Conservation (phyloP, 2,113 vertebrate species). For the Ictalurus furcatus region DNA sequence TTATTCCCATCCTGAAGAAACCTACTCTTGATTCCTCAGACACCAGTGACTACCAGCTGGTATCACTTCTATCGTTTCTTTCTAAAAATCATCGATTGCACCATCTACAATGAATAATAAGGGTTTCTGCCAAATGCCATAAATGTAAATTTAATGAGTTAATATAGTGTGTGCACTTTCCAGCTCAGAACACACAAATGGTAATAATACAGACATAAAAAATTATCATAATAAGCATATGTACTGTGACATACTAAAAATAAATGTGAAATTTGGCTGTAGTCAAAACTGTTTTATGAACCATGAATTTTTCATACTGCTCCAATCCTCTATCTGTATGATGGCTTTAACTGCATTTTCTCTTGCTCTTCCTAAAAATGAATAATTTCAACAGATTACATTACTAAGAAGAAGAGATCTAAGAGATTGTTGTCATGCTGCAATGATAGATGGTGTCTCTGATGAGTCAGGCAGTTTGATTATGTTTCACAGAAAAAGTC, state of each 20-base stretch:
- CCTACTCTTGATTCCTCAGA: too few species aligned
- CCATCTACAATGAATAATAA: too few species aligned
- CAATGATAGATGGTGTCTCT: conserved; percentile 27
- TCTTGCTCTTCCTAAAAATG: neutral
- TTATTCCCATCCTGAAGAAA: too few species aligned
- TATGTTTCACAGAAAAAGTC: conserved; percentile 17
- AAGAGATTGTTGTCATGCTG: neutral
- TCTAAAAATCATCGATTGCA: too few species aligned
- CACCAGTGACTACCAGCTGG: too few species aligned
- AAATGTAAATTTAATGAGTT: too few species aligned
- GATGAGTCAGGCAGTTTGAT: conserved; percentile 11
- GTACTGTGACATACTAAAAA: neutral
- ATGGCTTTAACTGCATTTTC: neutral
- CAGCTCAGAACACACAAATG: too few species aligned
- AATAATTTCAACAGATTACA: neutral
- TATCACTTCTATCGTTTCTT: too few species aligned
- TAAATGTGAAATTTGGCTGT: neutral
- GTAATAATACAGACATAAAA: too few species aligned
- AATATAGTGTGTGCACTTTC: too few species aligned
- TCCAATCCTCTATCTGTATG: neutral
- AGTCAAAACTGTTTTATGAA: neutral
- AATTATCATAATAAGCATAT: neutral
- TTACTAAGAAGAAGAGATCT: conserved; percentile 7
- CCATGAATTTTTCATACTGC: neutral
- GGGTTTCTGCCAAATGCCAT: too few species aligned